Evolutionary conservation across 2,888 invertebrate genomes (phyloP).

Genomic region (Noctua janthina): DNA sequence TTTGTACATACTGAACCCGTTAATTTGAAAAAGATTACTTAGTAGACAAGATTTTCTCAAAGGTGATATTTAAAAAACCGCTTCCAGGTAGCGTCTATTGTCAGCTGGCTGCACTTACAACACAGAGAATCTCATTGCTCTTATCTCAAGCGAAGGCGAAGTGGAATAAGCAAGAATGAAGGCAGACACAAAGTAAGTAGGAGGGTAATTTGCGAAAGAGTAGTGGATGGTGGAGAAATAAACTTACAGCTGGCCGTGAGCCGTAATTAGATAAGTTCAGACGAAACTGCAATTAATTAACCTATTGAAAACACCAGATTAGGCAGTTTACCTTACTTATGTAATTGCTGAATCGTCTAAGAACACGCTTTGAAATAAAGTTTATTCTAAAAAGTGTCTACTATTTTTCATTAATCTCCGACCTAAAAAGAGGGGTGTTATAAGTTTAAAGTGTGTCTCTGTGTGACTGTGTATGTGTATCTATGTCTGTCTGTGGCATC

Average conservation of each 20-base stretch:
- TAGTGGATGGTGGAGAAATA: constrained; percentile 74
- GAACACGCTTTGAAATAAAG: background rate
- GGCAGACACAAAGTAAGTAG: constrained; percentile 66
- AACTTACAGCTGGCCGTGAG: constrained; percentile 71
- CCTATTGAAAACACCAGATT: constrained; percentile 53
- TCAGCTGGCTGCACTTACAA: constrained; percentile 64
- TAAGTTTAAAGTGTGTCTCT: too few species aligned
- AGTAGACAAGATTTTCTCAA: constrained; percentile 28
- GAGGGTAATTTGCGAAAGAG: constrained; percentile 77
- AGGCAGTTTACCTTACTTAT: constrained; percentile 33
- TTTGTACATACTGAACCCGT: constrained; percentile 13
- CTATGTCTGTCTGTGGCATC: too few species aligned
- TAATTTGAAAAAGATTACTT: constrained; percentile 29
- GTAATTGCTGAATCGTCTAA: constrained; percentile 16
- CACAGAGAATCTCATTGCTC: constrained; percentile 70
- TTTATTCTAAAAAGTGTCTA: too few species aligned
- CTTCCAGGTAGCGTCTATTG: constrained; percentile 51
- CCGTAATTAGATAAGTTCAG: constrained; percentile 73
- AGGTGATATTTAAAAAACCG: constrained; percentile 48
- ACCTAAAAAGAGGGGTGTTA: too few species aligned
- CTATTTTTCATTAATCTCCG: background rate
- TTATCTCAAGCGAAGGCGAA: constrained; percentile 66
- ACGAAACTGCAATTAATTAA: constrained; percentile 75
- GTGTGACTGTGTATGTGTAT: too few species aligned
- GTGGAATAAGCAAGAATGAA: constrained; percentile 62